phyloP scores from a whole-genome alignment of 2,113 vertebrate species.

The Oreocharis arfaki region DNA sequence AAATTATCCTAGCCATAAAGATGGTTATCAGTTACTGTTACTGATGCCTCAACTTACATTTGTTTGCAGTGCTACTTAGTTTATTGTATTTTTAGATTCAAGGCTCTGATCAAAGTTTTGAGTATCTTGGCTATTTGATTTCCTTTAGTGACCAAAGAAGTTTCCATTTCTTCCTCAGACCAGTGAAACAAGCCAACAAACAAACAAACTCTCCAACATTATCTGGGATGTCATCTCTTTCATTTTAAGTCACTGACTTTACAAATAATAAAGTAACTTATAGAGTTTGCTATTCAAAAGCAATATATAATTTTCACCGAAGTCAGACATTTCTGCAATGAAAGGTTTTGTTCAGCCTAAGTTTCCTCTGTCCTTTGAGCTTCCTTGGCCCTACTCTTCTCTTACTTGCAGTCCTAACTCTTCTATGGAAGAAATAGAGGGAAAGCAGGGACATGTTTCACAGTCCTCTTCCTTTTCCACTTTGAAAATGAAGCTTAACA shows the following conservation, averaged over 20 bases:
- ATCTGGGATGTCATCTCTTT: not conserved
- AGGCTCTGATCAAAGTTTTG: conserved; percentile 8
- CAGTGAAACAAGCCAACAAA: not conserved
- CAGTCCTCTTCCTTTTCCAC: not conserved
- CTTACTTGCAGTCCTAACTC: not conserved
- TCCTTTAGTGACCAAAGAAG: not conserved
- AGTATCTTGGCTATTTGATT: not conserved
- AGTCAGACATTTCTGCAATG: not conserved
- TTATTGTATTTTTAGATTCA: not conserved
- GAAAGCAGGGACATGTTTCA: not conserved
- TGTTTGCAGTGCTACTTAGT: not conserved
- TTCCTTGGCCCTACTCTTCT: not conserved
- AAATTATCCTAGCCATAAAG: not conserved
- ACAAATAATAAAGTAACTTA: not conserved
- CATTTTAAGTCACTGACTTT: not conserved
- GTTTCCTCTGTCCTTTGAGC: not conserved
- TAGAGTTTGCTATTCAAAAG: not conserved
- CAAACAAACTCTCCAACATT: not conserved
- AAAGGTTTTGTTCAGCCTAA: not conserved
- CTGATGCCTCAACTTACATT: not conserved
- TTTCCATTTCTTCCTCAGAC: not conserved
- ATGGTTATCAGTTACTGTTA: not conserved
- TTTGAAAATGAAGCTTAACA: not conserved
- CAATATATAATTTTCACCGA: not conserved
- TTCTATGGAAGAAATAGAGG: not conserved